These are phyloP conservation scores for Urechis unicinctus DNA, from an alignment of 2,888 invertebrate genomes.

Conservation along the genomic window DNA sequence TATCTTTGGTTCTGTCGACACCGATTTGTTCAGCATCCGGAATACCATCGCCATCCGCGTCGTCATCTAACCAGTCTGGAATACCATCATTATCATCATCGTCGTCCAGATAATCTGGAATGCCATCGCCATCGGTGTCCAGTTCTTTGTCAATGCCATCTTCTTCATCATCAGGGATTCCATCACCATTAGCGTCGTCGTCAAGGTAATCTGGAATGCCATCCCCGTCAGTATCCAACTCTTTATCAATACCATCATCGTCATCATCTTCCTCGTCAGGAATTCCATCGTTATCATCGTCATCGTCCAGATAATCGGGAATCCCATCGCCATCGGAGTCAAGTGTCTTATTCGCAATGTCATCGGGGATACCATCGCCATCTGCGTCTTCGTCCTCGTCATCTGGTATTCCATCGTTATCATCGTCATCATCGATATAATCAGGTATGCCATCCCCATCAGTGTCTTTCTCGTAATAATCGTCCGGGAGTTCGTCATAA, in stretches of 20 bases:
- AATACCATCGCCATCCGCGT: conserved; percentile 29
- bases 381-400: too few relatives aligned
- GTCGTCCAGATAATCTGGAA: conserved; percentile 37
- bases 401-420: neutral
- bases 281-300: neutral
- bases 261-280: conserved; percentile 14
- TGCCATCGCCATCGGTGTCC: conserved; percentile 40
- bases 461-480: too few relatives aligned
- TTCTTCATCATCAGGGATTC: neutral
- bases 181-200: conserved; percentile 22
- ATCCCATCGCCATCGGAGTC: too few relatives aligned
- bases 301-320: too few relatives aligned
- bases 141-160: conserved; percentile 11
- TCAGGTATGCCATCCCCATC: too few relatives aligned
- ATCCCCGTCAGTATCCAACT: conserved; percentile 9
- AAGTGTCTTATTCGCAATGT: too few relatives aligned
- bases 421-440: neutral
- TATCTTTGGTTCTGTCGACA: conserved; percentile 12
- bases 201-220: conserved; percentile 12
- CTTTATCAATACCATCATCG: conserved; percentile 16
- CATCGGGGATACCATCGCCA: too few relatives aligned
- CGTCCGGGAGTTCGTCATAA: too few relatives aligned
- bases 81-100: conserved; percentile 31
- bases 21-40: conserved; percentile 15
- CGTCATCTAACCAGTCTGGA: conserved; percentile 26